These are phyloP conservation scores for Ochlodes sylvanus DNA, from an alignment of 2,888 invertebrate species.

Conservation along the genomic window DNA sequence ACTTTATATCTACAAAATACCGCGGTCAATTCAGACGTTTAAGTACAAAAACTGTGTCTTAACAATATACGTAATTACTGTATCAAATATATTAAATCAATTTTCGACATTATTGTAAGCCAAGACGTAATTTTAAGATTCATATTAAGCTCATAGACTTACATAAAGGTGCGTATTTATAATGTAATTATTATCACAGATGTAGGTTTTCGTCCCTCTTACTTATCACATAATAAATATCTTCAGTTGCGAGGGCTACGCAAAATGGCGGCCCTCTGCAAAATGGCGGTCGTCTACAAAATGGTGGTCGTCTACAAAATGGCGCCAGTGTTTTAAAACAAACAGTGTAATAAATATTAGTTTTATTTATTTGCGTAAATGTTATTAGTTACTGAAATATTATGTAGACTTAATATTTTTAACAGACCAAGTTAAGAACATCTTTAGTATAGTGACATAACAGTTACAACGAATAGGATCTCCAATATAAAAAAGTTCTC, in stretches of 20 bases:
- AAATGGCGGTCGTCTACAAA: not conserved
- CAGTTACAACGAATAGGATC: not conserved
- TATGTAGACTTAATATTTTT: not conserved
- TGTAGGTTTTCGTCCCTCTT: conserved; percentile 19
- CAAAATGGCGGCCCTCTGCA: not conserved
- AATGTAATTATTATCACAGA: conserved; percentile 18
- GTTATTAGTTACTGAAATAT: not conserved
- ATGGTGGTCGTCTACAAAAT: not conserved
- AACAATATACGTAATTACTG: conserved; percentile 50
- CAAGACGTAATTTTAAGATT: conserved; percentile 43
- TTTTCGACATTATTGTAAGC: conserved; percentile 32
- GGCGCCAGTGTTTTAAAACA: not conserved
- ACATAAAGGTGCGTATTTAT: conserved; percentile 35
- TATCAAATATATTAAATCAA: conserved; percentile 39
- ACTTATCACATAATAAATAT: not conserved
- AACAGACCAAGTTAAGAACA: not conserved
- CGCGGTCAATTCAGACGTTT: conserved; percentile 41
- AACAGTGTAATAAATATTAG: not conserved
- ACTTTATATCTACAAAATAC: conserved; percentile 18
- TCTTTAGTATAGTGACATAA: not conserved
- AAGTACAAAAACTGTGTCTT: conserved; percentile 71
- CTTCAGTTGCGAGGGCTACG: not conserved
- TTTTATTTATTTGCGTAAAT: conserved; percentile 10
- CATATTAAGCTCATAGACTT: conserved; percentile 38
- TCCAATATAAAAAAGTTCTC: not conserved